Evolutionary conservation across 2,113 vertebrate genomes (phyloP), one percentile per base, ranked within the genome.

Genomic region (Urocynchramus pylzowi): DNA sequence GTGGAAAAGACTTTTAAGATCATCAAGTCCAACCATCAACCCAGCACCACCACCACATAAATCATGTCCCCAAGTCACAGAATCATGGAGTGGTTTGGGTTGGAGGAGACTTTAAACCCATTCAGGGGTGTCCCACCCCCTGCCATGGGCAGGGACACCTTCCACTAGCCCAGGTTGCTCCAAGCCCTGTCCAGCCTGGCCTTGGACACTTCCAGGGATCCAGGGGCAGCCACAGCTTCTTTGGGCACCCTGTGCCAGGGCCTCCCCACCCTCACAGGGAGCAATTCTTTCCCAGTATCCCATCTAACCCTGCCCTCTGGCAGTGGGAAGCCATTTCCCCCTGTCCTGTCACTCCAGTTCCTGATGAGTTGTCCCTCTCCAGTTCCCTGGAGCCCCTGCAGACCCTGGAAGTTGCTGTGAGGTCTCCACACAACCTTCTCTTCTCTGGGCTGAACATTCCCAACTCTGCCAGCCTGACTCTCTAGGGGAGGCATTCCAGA

Each of bases 281-380:
- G 2, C 0, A 3, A 45, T 28, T 53, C 1, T 18, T 39, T 6
- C 39, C 8, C 3, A 19, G 3, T 4, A 39, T 28, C 22, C 2
- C 1, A 39, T 39, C 22, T 0, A 11, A 0, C 2, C 11, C 21
- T 76, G 7, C 4, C 0, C 13, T 35, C 5, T 30, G 30, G 0
- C 20, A 57, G 7, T 42, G 0, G 0, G 52, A 42, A 59, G 10
- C 33, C 47, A 39, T 39, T 39, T 45, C 5, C 33, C 37, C 18
- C 0, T 24, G 15, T 20, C 45, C 54, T 61, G 47, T 9, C 39
- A 1, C 56, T 54, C 6, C 23, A 18, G 27, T 18, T 47, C 39
- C 64, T 45, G 63, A 19, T 45, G 54, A 16, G 14, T 10, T 39
- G 15, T n/a, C n/a, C 41, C n/a, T 45, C 41, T 41, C 56, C 39